A percentile compares a stretch with the other conserved stretches of the same genome.
Evolutionary conservation across 1,140 invertebrate species (phyloP).

Genomic region (Zaprionus africanus): DNA sequence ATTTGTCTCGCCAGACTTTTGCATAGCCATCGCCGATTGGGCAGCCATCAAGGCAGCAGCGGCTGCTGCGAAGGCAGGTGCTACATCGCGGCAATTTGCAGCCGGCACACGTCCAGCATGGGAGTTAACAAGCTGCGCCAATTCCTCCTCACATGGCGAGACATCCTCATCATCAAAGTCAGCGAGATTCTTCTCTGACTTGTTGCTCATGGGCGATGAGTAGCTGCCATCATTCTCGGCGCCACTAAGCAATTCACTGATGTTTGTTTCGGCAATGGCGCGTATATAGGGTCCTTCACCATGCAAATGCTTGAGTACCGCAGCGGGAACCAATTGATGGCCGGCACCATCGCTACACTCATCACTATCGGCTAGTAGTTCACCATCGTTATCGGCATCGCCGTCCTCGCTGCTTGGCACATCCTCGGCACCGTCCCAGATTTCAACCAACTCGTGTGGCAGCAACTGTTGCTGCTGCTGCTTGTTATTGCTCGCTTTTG

Average conservation of each 20-base stretch:
- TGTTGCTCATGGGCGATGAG: conserved; percentile 94
- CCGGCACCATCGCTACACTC: conserved; percentile 79
- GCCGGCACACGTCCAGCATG: conserved; percentile 51
- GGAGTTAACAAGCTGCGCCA: conserved; percentile 84
- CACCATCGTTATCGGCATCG: conserved; percentile 73
- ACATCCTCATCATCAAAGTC: conserved; percentile 98
- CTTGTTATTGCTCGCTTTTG: conserved; percentile 69
- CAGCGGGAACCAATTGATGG: conserved; percentile 68
- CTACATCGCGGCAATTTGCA: conserved; percentile 65
- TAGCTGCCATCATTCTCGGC: conserved; percentile 90
- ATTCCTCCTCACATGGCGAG: conserved; percentile 93
- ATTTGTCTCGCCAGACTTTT: conserved; percentile 73
- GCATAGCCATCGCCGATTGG: conserved; percentile 79
- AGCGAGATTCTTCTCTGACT: conserved; percentile 97
- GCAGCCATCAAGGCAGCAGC: conserved; percentile 77
- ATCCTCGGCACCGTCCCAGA: conserved; percentile 81
- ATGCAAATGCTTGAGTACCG: conserved; percentile 76
- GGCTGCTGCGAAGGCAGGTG: conserved; percentile 77
- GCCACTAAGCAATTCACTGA: conserved; percentile 88
- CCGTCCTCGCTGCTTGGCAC: conserved; percentile 75
- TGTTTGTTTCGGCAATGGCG: conserved; percentile 84
- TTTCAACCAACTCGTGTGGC: conserved; percentile 80
- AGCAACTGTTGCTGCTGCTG: conserved; percentile 58
- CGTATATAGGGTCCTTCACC: conserved; percentile 81
- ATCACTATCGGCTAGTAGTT: conserved; percentile 77